Evolutionary conservation across 1,140 invertebrate species (phyloP), one percentile per base, ranked within the genome.

Genomic region (Cotesia typhae): DNA sequence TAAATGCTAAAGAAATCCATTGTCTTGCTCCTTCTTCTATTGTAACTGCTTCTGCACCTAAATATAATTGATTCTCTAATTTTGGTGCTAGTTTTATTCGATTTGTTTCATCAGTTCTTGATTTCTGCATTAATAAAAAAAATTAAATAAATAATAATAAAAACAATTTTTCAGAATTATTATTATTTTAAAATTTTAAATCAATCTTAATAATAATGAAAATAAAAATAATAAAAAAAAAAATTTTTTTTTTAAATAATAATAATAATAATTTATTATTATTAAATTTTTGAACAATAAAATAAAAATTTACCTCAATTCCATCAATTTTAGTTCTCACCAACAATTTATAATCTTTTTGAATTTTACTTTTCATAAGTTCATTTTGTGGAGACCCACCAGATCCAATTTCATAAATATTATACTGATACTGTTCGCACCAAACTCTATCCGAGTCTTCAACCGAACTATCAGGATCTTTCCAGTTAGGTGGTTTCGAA

Each of bases 51-150:
- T 88, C 86, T 10, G 82, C 87, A 9, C 88, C 88, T 74, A 82
- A 81, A 70, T 78, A 81, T 38, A 80, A 2, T 78, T 89, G 88
- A 70, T 86, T 83, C 77, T 89, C 88, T 28, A 89, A 38, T 79
- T 89, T 89, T 38, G 87, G 82, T 28, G 74, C 76, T 37, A 89
- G 36, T 7, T 84, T 72, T 28, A 86, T 68, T 37, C 78, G 74
- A 59, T 79, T 77, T 4, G 78, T 66, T 55, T 69, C 47, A n/a
- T 76, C 74, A 66, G 81, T 64, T 64, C 59, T 12, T 47, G 73
- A 74, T 70, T 38, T 76, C 79, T 81, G 60, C 5, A 72, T 59
- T 68, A 63, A 70, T 37, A 20, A 35, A 70, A 47, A 65, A 72
- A 70, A 73, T 14, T 14, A 35, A 20, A 14, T 41, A 9, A n/a